Conservation (phyloP, 2,888 invertebrate species). For the Himalopsyche japonica region DNA sequence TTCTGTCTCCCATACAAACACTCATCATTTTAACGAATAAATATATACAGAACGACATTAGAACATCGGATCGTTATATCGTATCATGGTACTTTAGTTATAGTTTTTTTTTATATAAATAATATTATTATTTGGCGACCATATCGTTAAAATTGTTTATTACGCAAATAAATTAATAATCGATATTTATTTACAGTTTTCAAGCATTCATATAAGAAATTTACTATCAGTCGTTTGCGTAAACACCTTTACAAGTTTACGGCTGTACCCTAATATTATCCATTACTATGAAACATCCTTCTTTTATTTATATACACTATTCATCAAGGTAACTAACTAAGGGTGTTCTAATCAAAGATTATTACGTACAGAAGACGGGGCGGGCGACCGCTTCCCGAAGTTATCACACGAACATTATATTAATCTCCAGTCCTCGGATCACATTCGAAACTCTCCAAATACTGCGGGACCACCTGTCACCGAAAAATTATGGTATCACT, state of each 20-base stretch:
- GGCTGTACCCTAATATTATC: slow-evolving; percentile 41
- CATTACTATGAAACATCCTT: slow-evolving; percentile 35
- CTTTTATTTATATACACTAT: slow-evolving; percentile 37
- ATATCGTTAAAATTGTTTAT: slow-evolving; percentile 35
- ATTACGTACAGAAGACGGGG: slow-evolving; percentile 39
- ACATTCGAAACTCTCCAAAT: neutral
- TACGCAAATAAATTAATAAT: slow-evolving; percentile 41
- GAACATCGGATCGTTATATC: slow-evolving; percentile 38
- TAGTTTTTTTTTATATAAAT: slow-evolving; percentile 38
- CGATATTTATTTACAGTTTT: slow-evolving; percentile 39
- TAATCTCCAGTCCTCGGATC: neutral
- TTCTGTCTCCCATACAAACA: slow-evolving; percentile 35
- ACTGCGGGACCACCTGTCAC: neutral
- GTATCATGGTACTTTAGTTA: slow-evolving; percentile 38
- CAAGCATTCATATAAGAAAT: slow-evolving; percentile 41
- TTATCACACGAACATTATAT: slow-evolving; percentile 38
- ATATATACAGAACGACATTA: slow-evolving; percentile 40
- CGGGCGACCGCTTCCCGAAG: slow-evolving; percentile 19
- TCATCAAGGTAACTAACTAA: slow-evolving; percentile 40
- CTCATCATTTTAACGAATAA: slow-evolving; percentile 37
- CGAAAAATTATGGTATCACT: slow-evolving; percentile 8
- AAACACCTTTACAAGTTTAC: slow-evolving; percentile 33
- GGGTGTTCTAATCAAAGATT: slow-evolving; percentile 37
- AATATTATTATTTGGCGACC: slow-evolving; percentile 41
- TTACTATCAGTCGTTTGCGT: slow-evolving; percentile 42